Percentiles rank a stretch among this genome's conserved stretches.
Evolutionary conservation across 2,113 vertebrate genomes (phyloP).

Genomic region (Thomomys bottae): DNA sequence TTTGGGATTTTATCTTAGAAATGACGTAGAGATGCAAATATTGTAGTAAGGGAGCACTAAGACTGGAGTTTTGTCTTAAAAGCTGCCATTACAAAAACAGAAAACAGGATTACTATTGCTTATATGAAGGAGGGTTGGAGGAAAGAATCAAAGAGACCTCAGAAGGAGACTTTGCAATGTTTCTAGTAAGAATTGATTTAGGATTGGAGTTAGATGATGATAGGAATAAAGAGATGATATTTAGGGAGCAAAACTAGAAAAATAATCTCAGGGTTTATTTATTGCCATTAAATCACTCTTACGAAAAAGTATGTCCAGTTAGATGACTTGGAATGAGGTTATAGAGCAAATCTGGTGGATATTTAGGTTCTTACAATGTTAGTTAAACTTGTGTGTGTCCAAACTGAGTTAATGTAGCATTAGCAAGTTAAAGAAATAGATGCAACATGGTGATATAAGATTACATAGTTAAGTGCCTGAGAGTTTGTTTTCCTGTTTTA

Average conservation of each 20-base stretch:
- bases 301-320: constrained; percentile 31
- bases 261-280: constrained; percentile 33
- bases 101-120: neutral
- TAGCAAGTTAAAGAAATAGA: neutral
- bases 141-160: neutral
- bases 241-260: constrained; percentile 9
- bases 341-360: constrained; percentile 38
- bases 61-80: constrained; percentile 42
- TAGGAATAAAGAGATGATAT: neutral
- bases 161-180: neutral
- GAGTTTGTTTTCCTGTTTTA: constrained; percentile 9
- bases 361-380: constrained; percentile 39
- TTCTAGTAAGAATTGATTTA: constrained; percentile 43
- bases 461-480: neutral
- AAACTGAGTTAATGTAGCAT: constrained; percentile 29
- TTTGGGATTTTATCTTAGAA: constrained; percentile 25
- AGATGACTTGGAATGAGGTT: constrained; percentile 16
- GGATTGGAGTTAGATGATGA: neutral
- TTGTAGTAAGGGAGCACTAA: neutral
- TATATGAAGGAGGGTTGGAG: neutral
- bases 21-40: neutral
- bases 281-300: constrained; percentile 13
- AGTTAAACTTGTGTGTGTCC: constrained; percentile 17
- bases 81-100: neutral
- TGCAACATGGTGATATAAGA: neutral